Evolutionary conservation across 1,140 invertebrate genomes (phyloP).

Genomic region (Hestina assimilis): DNA sequence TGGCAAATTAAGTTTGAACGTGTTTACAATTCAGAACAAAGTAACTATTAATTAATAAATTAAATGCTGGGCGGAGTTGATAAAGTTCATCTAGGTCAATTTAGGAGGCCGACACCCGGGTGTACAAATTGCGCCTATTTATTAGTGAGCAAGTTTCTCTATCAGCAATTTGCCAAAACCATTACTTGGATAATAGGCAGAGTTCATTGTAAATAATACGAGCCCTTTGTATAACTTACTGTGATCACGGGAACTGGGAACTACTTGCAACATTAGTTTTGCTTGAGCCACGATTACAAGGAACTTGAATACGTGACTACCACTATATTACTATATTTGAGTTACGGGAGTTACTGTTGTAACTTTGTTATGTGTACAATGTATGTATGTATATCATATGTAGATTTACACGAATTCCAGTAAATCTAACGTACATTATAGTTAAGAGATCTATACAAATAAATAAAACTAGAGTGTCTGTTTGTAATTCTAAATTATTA

Average conservation of each 20-base stretch:
- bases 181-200: conserved; percentile 44
- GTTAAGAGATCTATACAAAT: too few relatives aligned
- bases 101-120: conserved; percentile 18
- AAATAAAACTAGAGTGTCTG: too few relatives aligned
- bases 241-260: conserved; percentile 7
- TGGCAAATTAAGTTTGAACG: not conserved
- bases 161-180: conserved; percentile 55
- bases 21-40: conserved; percentile 1
- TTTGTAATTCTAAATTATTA: too few relatives aligned
- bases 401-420: too few relatives aligned
- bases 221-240: conserved; percentile 22
- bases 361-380: not conserved
- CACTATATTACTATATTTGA: not conserved
- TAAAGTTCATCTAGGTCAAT: conserved; percentile 32
- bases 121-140: conserved; percentile 58
- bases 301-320: conserved; percentile 7
- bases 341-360: not conserved
- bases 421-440: too few relatives aligned
- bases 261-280: conserved; percentile 1
- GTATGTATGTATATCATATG: not conserved
- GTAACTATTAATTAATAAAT: conserved; percentile 23
- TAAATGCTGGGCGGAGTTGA: conserved; percentile 23
- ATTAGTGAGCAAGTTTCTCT: conserved; percentile 52
- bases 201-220: conserved; percentile 31
- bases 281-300: not conserved